Evolutionary conservation across 1,140 invertebrate species (phyloP), one percentile per base, ranked within the genome.

Genomic region (Macrobrachium nipponense): DNA sequence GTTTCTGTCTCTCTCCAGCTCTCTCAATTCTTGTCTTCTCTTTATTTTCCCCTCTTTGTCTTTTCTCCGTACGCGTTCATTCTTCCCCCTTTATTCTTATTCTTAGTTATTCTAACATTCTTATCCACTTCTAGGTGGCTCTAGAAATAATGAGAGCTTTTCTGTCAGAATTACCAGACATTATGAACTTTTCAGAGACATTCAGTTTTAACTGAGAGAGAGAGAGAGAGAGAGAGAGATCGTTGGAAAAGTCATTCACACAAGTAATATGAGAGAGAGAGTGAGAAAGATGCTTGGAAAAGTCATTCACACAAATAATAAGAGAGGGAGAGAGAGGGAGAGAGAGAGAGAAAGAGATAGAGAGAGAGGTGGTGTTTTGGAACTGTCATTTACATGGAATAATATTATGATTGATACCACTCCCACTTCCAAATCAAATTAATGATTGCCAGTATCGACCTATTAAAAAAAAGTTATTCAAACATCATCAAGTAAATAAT

Each of bases 291-390:
- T 5, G 43, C 43, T 5, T 58, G 1, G 14, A 75, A 36, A 77
- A 58, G 12, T 10, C 18, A 70, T 15, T 70, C 2, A 70, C 20
- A 70, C 66, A 5, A 27, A 2, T 58, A 20, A 27, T 17, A 77
- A 59, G 6, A 20, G 27, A 23, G 27, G 7, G 27, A 72, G 68
- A 20, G 27, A 36, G 27, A 72, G 68, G 3, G 27, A 36, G 68
- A 20, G 27, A 20, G 18, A 36, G 68, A 20, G 70, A 73, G 70
- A 73, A 20, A 73, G 70, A 73, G 70, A 73, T 10, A 73, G 70
- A 73, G 70, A 73, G 70, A 73, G 70, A 73, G 70, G 27, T 10
- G 43, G 70, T 27, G 70, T 36, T 27, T 20, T 27, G 70, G 27
- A 36, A 73, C 7, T 2, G 27, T 36, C 27, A 36, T 36, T 2